These are phyloP conservation scores for Mamestra brassicae DNA, from an alignment of 2,888 invertebrate species.

Conservation along the genomic window DNA sequence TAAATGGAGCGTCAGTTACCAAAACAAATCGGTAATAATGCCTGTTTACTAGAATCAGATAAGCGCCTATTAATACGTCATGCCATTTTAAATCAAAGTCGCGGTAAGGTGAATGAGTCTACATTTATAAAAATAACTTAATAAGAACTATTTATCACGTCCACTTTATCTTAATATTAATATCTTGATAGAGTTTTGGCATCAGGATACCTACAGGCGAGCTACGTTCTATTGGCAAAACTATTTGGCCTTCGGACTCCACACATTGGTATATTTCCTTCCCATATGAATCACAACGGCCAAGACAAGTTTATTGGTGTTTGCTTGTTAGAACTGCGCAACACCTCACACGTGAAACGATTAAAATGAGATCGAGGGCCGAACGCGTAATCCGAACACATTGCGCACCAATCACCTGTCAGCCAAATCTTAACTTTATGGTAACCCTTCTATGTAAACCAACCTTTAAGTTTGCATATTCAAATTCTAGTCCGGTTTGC, in stretches of 20 bases:
- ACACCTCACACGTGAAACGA: conserved; percentile 43
- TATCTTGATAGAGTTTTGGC: conserved; percentile 37
- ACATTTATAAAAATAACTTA: conserved; percentile 34
- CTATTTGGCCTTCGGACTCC: conserved; percentile 61
- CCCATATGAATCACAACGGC: conserved; percentile 64
- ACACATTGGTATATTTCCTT: conserved; percentile 61
- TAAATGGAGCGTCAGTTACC: conserved; percentile 20
- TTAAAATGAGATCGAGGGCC: conserved; percentile 62
- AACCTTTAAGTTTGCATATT: conserved; percentile 48
- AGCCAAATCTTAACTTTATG: conserved; percentile 20
- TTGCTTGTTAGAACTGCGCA: conserved; percentile 53
- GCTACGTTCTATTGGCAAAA: conserved; percentile 47
- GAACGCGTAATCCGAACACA: conserved; percentile 40
- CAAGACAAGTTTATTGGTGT: conserved; percentile 60
- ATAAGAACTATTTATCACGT: conserved; percentile 42
- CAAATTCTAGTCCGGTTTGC: conserved; percentile 55
- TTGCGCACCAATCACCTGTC: conserved; percentile 36
- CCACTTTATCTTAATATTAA: conserved; percentile 34
- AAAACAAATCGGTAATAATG: conserved; percentile 16
- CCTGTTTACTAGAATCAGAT: conserved; percentile 26
- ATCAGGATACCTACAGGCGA: conserved; percentile 15
- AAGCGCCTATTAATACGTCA: conserved; percentile 52
- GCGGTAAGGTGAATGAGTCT: conserved; percentile 39
- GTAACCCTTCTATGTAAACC: conserved; percentile 47
- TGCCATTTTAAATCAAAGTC: conserved; percentile 43